phyloP scores from a whole-genome alignment of 2,888 invertebrate genomes.

The Andrena marginata region DNA sequence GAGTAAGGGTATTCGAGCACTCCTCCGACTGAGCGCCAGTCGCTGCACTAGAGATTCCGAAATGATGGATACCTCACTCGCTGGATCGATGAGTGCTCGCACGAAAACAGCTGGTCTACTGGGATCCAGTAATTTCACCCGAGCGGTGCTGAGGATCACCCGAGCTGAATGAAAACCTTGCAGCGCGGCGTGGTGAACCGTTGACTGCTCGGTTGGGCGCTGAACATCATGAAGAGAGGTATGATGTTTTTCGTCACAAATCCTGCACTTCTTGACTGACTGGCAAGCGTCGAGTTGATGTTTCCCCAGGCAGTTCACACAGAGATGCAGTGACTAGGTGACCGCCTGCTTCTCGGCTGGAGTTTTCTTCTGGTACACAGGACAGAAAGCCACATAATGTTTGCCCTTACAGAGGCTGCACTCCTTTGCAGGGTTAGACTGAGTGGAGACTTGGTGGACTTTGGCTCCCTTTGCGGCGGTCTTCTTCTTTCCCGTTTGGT shows the following conservation, averaged over 20 bases:
- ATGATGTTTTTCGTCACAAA: neutral
- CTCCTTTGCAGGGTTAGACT: too few relatives aligned
- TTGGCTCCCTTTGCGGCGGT: too few relatives aligned
- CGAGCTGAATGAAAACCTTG: too few relatives aligned
- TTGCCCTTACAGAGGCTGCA: neutral
- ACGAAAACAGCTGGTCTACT: neutral
- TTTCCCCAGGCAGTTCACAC: neutral
- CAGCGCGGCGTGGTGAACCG: neutral
- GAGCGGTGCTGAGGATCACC: neutral
- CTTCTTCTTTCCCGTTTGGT: accelerated
- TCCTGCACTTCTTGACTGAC: neutral
- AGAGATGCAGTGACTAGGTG: neutral
- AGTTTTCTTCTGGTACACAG: neutral
- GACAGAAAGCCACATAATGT: neutral
- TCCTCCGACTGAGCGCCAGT: neutral
- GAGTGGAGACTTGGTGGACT: too few relatives aligned
- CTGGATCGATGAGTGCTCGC: neutral
- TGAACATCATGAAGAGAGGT: neutral
- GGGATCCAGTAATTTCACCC: neutral
- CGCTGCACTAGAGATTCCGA: neutral
- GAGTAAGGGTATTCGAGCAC: neutral
- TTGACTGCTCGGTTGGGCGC: accelerated
- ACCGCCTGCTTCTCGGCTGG: neutral
- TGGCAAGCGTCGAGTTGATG: neutral
- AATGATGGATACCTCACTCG: neutral